Base-by-base conservation (phyloP, 1,140 invertebrate genomes). In the Drosophila ogumai region DNA sequence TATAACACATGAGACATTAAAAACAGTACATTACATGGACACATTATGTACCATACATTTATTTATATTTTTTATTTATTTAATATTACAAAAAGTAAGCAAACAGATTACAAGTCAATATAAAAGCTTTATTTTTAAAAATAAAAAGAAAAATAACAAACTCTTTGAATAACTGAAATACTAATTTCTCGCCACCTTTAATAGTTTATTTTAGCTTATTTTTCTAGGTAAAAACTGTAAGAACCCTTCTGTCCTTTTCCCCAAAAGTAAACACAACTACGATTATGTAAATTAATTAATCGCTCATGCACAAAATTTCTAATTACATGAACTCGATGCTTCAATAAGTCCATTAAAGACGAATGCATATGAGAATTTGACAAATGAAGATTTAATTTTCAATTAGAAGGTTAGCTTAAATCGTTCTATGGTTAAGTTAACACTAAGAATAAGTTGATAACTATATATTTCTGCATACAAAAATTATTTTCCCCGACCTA, bases 401-500 rank as follows among this genome's bases (percentile, higher is more conserved):
- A 46, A 13, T 46, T 13, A 12, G 3, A 46, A 46, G 1, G 0
- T 3, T n/a, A 5, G 1, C 1, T 7, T 6, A 3, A 17, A 28
- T 5, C 0, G 1, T n/a, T 10, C 5, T 3, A 5, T 28, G n/a
- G 4, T 17, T 17, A 7, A 32, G n/a, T 3, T 32, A 19, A 34
- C 7, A 6, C 1, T 4, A 19, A 1, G 1, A 1, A 32, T 0
- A 34, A 17, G 3, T 8, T 9, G 0, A n/a, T 28, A 3, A 19
- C 10, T 47, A 9, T 49, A 9, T 36, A 19, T 6, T 13, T 22
- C 7, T 22, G 32, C 13, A 22, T 22, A 54, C 7, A 15, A 6
- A 31, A 31, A 17, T 28, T 54, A 15, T 36, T 22, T 56, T 68
- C 19, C 61, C 73, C 47, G 75, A 77, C 75, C 75, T 77, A 56